Base-by-base conservation (phyloP, 2,113 vertebrate species). In the Riparia riparia region DNA sequence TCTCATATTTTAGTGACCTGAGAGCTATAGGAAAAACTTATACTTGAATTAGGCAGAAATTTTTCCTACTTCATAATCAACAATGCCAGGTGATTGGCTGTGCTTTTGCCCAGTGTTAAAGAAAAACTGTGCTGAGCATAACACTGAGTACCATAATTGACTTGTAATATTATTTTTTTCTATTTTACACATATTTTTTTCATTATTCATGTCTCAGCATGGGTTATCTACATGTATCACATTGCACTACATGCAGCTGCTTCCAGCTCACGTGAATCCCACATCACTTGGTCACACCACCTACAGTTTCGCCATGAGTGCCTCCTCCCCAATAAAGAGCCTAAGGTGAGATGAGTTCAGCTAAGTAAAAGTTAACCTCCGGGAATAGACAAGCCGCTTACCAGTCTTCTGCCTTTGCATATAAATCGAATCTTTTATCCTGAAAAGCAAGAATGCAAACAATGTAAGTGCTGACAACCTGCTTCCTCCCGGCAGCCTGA, bases 351-450 rank as follows among this genome's bases (percentile, higher is more conserved):
- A 65, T 1, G 5, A 76, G 12, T 37, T 86, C 54, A 95, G 14
- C 45, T 76, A 80, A 93, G 58, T 53, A 74, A 1, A 3, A 73
- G 41, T 90, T 74, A 89, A 34, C 19, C 26, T 65, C 39, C 29
- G 15, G 72, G 50, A 73, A 12, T 3, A 3, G 44, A 29, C 53
- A 53, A 65, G 78, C 74, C 51, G 93, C 97, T 97, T 97, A 97
- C 97, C 97, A 97, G 84, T 97, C 97, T 93, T 97, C 95, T 65
- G 94, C 78, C 82, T 97, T 97, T 0, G 19, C 89, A 31, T 86
- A 80, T 51, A 97, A 71, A 74, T 83, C 49, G 42, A 94, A 95
- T 65, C 77, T 29, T 91, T 96, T 94, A 66, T 82, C 96, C 97
- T 97, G 82, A 61, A 97, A 97, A 96, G 57, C 47, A 93, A 96